These are phyloP conservation scores for Irena cyanogastra DNA, from an alignment of 2,113 vertebrate genomes.

Conservation along the genomic window DNA sequence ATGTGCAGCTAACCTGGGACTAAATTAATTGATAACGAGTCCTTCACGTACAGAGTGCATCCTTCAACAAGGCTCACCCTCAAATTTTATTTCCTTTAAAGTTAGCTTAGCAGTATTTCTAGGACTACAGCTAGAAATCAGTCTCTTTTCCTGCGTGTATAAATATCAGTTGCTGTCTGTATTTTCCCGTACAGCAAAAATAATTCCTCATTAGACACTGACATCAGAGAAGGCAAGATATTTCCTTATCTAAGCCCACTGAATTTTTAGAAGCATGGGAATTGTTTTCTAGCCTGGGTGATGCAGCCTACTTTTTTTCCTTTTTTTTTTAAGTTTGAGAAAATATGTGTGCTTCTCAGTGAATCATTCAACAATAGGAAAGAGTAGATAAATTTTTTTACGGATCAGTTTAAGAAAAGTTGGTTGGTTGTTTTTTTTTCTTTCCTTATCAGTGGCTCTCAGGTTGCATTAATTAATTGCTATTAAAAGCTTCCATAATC, in stretches of 20 bases:
- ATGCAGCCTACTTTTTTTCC: not conserved
- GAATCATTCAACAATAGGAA: not conserved
- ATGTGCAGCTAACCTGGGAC: not conserved
- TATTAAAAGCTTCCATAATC: conserved; percentile 7
- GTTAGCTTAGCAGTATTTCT: not conserved
- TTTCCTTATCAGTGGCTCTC: not conserved
- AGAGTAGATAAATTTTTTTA: not conserved
- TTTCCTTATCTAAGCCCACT: conserved; percentile 12
- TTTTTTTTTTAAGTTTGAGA: not conserved
- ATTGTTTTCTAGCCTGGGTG: not conserved
- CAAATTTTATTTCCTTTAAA: not conserved
- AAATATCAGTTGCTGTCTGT: not conserved
- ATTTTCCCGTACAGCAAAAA: not conserved
- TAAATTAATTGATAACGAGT: not conserved
- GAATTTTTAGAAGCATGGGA: not conserved
- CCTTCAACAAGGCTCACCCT: not conserved
- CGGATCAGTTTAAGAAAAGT: not conserved
- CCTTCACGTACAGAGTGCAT: not conserved
- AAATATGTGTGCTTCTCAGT: not conserved
- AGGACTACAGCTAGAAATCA: not conserved
- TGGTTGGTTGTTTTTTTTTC: not conserved
- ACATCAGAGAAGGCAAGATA: not conserved
- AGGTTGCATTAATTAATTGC: conserved; percentile 41
- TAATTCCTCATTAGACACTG: conserved; percentile 10
- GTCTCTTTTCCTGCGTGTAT: not conserved